These are phyloP conservation scores for Dolichallabes microphthalmus DNA, from an alignment of 2,113 vertebrate species.

Conservation along the genomic window DNA sequence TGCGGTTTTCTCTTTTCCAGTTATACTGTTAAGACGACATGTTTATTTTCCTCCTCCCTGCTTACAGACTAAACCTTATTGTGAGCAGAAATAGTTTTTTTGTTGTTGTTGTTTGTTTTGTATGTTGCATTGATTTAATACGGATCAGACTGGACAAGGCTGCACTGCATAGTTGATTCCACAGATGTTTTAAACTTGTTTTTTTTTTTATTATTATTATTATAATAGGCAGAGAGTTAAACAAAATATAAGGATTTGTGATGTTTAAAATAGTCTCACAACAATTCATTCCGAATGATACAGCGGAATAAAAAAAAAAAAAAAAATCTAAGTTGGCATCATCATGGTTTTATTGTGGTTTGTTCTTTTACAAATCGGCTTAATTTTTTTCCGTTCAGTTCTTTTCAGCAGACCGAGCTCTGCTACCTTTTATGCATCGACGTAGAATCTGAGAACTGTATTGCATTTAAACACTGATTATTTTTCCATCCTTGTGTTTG, in stretches of 20 bases:
- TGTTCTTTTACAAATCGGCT: background rate
- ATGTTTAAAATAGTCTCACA: background rate
- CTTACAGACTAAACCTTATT: background rate
- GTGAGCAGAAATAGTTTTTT: background rate
- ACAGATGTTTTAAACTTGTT: background rate
- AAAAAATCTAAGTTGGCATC: no score
- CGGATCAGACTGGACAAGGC: background rate
- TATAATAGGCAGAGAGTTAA: background rate
- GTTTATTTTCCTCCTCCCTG: background rate
- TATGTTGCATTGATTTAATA: background rate
- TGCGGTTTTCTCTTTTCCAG: conserved; percentile 2
- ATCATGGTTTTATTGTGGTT: background rate
- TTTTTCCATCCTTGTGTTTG: background rate
- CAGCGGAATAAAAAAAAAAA: no score
- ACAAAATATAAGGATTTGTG: background rate
- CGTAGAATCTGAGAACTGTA: background rate
- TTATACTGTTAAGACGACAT: background rate
- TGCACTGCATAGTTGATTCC: background rate
- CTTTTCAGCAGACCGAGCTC: background rate
- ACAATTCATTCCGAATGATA: no score
- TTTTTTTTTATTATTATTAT: background rate
- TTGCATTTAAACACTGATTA: background rate
- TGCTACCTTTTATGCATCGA: background rate
- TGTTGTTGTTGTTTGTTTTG: no score
- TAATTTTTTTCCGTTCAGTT: background rate